Conservation (phyloP, 2,797 vertebrate species). For the Acanthurus leucopareius region DNA sequence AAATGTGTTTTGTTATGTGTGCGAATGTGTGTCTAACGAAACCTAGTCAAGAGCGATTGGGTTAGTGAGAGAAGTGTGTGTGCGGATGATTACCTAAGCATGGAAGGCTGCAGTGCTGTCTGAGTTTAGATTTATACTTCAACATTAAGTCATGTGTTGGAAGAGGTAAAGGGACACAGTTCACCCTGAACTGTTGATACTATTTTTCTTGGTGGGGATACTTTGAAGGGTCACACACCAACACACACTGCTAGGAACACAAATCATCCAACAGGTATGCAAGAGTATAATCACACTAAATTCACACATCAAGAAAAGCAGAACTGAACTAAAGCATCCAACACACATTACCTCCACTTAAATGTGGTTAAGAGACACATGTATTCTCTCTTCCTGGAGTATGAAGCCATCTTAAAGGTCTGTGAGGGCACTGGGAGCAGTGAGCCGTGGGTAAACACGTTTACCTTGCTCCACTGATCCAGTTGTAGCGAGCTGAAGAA, state of each 20-base stretch:
- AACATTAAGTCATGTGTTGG: constrained; percentile 48
- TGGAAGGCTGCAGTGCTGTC: constrained; percentile 22
- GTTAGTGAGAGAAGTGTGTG: constrained; percentile 27
- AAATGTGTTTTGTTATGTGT: constrained; percentile 31
- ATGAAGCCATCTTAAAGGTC: constrained; percentile 10
- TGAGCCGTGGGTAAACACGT: constrained; percentile 51
- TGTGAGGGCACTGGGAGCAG: constrained; percentile 4
- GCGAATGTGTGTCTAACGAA: not conserved
- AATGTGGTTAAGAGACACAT: not conserved
- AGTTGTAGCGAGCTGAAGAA: constrained; percentile 67
- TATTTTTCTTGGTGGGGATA: constrained; percentile 38
- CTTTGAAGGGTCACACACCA: constrained; percentile 25
- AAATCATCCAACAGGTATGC: constrained; percentile 19
- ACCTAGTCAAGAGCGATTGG: constrained; percentile 9
- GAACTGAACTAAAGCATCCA: not conserved
- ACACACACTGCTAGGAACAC: constrained; percentile 10
- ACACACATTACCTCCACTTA: not conserved
- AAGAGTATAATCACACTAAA: not conserved
- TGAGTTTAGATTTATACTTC: constrained; percentile 22
- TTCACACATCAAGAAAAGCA: not conserved
- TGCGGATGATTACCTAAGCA: constrained; percentile 16
- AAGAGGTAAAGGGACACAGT: constrained; percentile 6
- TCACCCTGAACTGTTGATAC: constrained; percentile 9
- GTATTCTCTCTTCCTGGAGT: constrained; percentile 17
- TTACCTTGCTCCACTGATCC: constrained; percentile 64